These are phyloP conservation scores for Andrena camellia DNA, from an alignment of 2,888 invertebrate species.

Conservation along the genomic window DNA sequence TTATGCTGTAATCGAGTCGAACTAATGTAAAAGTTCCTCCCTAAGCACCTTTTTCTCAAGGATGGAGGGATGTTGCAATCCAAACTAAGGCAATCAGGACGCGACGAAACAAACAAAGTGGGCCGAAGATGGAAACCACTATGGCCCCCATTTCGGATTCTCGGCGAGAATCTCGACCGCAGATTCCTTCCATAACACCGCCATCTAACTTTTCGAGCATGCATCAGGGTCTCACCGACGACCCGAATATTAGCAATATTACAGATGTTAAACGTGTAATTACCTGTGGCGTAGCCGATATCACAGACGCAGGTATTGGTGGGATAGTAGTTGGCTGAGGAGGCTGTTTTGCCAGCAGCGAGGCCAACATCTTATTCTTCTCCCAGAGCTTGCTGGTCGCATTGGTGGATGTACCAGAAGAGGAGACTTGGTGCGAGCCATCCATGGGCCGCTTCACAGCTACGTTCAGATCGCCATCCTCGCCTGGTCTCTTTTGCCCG, in stretches of 20 bases:
- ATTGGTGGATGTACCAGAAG: conserved; percentile 83
- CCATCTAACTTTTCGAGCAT: too few species aligned
- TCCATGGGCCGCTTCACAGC: conserved; percentile 86
- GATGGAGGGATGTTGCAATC: too few species aligned
- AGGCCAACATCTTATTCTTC: conserved; percentile 94
- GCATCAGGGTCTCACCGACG: too few species aligned
- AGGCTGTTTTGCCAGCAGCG: conserved; percentile 91
- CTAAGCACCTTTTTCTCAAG: too few species aligned
- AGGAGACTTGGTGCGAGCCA: conserved; percentile 79
- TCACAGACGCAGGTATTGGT: conserved; percentile 88
- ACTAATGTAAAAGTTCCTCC: too few species aligned
- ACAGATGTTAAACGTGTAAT: not conserved
- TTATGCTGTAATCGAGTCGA: too few species aligned
- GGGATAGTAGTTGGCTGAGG: conserved; percentile 88
- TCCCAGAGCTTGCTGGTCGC: conserved; percentile 90
- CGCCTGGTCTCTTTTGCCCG: conserved; percentile 88
- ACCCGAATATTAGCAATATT: not conserved
- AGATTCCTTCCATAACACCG: too few species aligned
- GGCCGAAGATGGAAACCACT: too few species aligned
- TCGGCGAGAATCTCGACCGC: too few species aligned
- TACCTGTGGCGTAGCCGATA: conserved; percentile 90
- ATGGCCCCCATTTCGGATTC: too few species aligned
- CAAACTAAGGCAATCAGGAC: too few species aligned
- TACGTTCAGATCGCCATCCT: conserved; percentile 87
- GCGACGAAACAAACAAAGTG: too few species aligned